phyloP scores from a whole-genome alignment of 1,140 invertebrate genomes.

The Hylyphantes graminicola region DNA sequence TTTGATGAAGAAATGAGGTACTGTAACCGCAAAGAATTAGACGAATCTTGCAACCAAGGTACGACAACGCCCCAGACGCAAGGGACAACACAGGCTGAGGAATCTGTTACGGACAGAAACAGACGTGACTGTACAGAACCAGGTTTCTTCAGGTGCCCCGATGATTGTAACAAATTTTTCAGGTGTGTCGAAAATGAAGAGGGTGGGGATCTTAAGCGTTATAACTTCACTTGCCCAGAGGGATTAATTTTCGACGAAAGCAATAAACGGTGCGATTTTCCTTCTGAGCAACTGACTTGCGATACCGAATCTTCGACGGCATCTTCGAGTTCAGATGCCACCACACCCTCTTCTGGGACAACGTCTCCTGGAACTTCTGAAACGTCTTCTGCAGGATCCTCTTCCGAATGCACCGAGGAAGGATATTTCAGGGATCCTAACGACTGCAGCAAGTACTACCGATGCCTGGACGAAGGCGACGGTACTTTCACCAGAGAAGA shows the following conservation, averaged over 20 bases:
- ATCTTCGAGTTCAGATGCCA: background rate
- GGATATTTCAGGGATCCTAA: constrained; percentile 73
- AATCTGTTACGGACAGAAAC: background rate
- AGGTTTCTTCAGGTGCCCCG: constrained; percentile 76
- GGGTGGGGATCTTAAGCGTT: constrained; percentile 65
- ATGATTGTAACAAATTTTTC: constrained; percentile 71
- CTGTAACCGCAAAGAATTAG: constrained; percentile 61
- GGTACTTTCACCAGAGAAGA: constrained; percentile 64
- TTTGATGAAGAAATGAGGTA: constrained; percentile 66
- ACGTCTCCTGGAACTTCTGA: constrained; percentile 6
- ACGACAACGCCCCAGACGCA: constrained; percentile 59
- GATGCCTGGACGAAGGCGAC: constrained; percentile 76
- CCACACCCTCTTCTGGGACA: background rate
- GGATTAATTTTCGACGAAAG: constrained; percentile 66
- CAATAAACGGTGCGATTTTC: constrained; percentile 55
- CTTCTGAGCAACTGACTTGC: constrained; percentile 30
- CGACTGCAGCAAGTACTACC: constrained; percentile 81
- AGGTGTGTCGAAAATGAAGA: constrained; percentile 74
- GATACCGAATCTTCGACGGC: constrained; percentile 13
- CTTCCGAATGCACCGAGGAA: constrained; percentile 60
- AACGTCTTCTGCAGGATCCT: background rate
- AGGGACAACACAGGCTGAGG: constrained; percentile 19
- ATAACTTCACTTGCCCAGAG: constrained; percentile 59
- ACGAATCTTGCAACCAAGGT: constrained; percentile 30
- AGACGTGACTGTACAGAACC: constrained; percentile 69